Evolutionary conservation across 2,797 vertebrate species (phyloP).

Genomic region (Adrianichthys oophorus): DNA sequence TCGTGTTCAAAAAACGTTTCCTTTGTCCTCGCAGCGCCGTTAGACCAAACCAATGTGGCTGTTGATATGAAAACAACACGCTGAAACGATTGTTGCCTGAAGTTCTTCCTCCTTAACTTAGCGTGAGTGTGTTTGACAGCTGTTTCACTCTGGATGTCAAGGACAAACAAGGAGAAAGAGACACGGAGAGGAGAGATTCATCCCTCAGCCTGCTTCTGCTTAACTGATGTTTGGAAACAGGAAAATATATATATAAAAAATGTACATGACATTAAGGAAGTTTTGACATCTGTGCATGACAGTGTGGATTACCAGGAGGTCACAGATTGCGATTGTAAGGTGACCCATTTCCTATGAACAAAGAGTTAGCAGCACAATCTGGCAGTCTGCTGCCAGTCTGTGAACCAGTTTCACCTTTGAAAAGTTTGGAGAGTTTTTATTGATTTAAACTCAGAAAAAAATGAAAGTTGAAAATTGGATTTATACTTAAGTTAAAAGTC

Average conservation of each 20-base stretch:
- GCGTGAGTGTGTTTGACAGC: conserved; percentile 23
- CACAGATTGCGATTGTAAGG: conserved; percentile 68
- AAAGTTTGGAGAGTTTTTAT: too few relatives aligned
- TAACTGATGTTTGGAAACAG: conserved; percentile 29
- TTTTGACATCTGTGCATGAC: conserved; percentile 35
- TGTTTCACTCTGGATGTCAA: conserved; percentile 16
- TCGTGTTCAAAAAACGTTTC: conserved; percentile 44
- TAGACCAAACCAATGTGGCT: conserved; percentile 1
- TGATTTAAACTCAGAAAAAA: too few relatives aligned
- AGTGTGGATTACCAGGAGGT: conserved; percentile 54
- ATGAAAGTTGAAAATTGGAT: too few relatives aligned
- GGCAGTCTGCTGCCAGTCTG: conserved; percentile 31
- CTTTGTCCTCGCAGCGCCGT: conserved; percentile 22
- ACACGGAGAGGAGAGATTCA: conserved; percentile 14
- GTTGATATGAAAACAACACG: conserved; percentile 20
- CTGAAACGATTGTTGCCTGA: conserved; percentile 31
- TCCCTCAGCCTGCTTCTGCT: conserved; percentile 14
- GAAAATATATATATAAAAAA: conserved; percentile 9
- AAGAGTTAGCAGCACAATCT: conserved; percentile 43
- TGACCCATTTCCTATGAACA: conserved; percentile 66
- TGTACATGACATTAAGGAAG: conserved; percentile 28
- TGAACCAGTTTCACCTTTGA: not conserved
- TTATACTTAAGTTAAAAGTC: too few relatives aligned
- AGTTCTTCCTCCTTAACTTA: conserved; percentile 29
- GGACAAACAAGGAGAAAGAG: conserved; percentile 17